phyloP scores from a whole-genome alignment of 2,888 invertebrate genomes.

The Drosophila melanocephala region DNA sequence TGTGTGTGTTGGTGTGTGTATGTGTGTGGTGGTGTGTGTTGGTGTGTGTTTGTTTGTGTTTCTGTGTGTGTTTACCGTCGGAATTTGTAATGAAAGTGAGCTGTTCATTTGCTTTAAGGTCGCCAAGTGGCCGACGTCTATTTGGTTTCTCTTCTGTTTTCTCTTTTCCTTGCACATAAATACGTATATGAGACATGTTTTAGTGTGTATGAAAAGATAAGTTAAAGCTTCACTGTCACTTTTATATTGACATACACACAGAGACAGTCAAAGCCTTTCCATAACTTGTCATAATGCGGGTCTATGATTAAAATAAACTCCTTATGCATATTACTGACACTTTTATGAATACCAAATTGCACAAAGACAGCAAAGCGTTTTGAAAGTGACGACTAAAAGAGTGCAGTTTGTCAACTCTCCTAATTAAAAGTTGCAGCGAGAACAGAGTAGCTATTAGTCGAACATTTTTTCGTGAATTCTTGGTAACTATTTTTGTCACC shows the following conservation, averaged over 20 bases:
- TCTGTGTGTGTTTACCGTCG: slow-evolving; percentile 69
- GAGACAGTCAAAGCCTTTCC: slow-evolving; percentile 35
- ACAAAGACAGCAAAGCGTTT: slow-evolving; percentile 39
- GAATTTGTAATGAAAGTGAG: slow-evolving; percentile 80
- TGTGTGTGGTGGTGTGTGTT: slow-evolving; percentile 49
- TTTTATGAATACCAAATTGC: slow-evolving; percentile 60
- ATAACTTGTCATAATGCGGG: slow-evolving; percentile 63
- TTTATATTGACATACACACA: slow-evolving; percentile 25
- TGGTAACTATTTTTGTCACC: slow-evolving; percentile 30
- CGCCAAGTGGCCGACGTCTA: slow-evolving; percentile 69
- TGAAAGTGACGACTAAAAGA: neutral
- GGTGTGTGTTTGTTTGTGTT: slow-evolving; percentile 30
- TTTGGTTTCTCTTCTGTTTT: slow-evolving; percentile 39
- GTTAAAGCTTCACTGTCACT: slow-evolving; percentile 23
- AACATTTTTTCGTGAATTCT: slow-evolving; percentile 6
- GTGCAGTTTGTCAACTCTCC: neutral
- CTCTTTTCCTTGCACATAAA: neutral
- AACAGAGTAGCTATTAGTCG: slow-evolving; percentile 5
- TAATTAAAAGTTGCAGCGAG: neutral
- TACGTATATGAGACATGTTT: slow-evolving; percentile 9
- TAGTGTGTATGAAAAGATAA: slow-evolving; percentile 35
- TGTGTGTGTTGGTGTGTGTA: slow-evolving; percentile 49
- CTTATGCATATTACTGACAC: slow-evolving; percentile 40
- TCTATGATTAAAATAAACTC: slow-evolving; percentile 15
- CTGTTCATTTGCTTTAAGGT: slow-evolving; percentile 80